Percentiles rank a stretch among this genome's conserved stretches.
phyloP scores from a whole-genome alignment of 2,888 invertebrate species.

The Nipponacmea schrenckii region DNA sequence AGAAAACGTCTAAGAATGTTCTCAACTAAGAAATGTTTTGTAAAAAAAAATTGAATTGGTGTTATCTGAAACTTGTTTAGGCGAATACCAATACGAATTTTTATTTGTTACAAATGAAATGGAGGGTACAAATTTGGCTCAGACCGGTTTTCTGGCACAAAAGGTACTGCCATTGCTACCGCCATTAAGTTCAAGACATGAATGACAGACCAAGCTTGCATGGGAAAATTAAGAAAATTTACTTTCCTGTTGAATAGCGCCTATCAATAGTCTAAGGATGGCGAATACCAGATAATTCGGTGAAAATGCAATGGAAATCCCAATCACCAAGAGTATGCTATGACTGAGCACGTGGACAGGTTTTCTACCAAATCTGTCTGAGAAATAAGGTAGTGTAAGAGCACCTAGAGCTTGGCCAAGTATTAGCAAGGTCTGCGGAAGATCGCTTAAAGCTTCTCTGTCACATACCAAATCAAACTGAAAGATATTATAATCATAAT shows the following conservation, averaged over 20 bases:
- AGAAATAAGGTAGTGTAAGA: conserved; percentile 9
- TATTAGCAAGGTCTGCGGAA: conserved; percentile 14
- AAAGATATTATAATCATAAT: neutral
- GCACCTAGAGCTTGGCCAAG: conserved; percentile 13
- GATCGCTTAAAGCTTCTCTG: neutral
- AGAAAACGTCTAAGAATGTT: no score
- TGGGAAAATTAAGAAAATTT: no score
- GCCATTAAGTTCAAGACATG: no score
- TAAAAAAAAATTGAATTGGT: no score
- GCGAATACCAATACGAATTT: no score
- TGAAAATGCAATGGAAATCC: conserved; percentile 12
- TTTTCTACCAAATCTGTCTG: conserved; percentile 13
- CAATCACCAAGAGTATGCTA: neutral
- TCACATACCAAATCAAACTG: conserved; percentile 19
- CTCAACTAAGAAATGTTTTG: no score
- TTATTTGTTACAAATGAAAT: no score
- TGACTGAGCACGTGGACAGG: conserved; percentile 10
- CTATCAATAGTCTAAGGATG: conserved; percentile 11
- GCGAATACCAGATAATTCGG: conserved; percentile 2
- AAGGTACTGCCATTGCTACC: no score
- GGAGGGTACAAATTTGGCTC: no score
- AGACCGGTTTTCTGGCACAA: no score
- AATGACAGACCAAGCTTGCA: no score
- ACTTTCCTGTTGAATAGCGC: conserved; percentile 13
- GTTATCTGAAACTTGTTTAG: no score